Evolutionary conservation across 2,113 vertebrate genomes (phyloP).

Genomic region (Rhinolophus sinicus): DNA sequence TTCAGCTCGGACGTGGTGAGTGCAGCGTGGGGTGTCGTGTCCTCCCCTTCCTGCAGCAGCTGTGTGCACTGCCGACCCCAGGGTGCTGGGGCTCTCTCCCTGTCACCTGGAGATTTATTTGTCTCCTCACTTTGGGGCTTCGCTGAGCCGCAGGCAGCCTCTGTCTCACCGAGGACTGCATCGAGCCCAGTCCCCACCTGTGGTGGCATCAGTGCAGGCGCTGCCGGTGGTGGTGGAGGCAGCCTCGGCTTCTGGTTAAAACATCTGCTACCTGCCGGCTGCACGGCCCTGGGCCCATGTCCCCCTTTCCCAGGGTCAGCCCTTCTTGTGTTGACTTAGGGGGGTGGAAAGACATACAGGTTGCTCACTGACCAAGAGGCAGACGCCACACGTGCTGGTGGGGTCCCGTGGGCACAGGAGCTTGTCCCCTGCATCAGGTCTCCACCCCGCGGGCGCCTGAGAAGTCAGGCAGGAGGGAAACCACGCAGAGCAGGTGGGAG

Average conservation of each 20-base stretch:
- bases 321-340: background rate
- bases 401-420: accelerated
- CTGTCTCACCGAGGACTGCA: accelerated
- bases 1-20: slow-evolving; percentile 97
- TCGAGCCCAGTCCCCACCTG: no score
- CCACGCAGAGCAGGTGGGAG: background rate
- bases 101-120: background rate
- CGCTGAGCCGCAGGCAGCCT: no score
- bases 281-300: no score
- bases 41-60: accelerated
- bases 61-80: background rate
- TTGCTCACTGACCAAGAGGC: background rate
- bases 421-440: background rate
- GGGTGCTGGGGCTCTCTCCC: background rate
- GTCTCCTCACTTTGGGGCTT: accelerated
- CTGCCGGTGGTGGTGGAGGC: no score
- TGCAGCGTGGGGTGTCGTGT: background rate
- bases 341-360: background rate
- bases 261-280: no score
- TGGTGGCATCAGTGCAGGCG: no score
- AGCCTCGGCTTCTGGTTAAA: no score
- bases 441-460: background rate
- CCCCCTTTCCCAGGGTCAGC: background rate
- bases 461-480: background rate
- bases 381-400: background rate